Evolutionary conservation across 2,113 vertebrate species (phyloP).

Genomic region (Thryonomys swinderianus): DNA sequence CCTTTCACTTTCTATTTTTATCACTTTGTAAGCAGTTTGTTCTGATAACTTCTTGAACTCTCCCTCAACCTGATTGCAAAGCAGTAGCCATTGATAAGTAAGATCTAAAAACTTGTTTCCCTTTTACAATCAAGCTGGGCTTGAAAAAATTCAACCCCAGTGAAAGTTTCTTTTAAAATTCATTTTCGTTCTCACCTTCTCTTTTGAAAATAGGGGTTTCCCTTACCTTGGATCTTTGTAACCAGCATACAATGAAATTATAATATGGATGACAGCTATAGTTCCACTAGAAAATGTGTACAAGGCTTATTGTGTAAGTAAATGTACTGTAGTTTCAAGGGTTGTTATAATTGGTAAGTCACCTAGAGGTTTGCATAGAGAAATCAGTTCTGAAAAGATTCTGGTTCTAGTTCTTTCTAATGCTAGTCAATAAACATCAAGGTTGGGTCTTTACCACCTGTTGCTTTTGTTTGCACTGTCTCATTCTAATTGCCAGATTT

Average conservation of each 20-base stretch:
- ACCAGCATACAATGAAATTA: not conserved
- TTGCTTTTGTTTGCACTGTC: not conserved
- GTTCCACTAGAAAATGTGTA: not conserved
- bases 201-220: constrained; percentile 13
- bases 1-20: not conserved
- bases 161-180: not conserved
- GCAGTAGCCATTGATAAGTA: not conserved
- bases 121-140: not conserved
- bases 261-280: not conserved
- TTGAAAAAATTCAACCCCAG: not conserved
- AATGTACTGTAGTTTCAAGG: not conserved
- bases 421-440: not conserved
- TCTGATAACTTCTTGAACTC: not conserved
- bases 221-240: not conserved
- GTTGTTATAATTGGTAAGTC: not conserved
- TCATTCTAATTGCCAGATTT: not conserved
- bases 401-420: not conserved
- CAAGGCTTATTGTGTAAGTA: not conserved
- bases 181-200: not conserved
- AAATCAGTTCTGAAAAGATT: not conserved
- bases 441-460: not conserved
- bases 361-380: not conserved
- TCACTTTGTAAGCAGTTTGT: not conserved
- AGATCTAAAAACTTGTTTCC: not conserved
- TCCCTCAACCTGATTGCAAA: not conserved